Base-by-base conservation (phyloP, 2,797 vertebrate species). In the Parauchenoglanis ngamensis region DNA sequence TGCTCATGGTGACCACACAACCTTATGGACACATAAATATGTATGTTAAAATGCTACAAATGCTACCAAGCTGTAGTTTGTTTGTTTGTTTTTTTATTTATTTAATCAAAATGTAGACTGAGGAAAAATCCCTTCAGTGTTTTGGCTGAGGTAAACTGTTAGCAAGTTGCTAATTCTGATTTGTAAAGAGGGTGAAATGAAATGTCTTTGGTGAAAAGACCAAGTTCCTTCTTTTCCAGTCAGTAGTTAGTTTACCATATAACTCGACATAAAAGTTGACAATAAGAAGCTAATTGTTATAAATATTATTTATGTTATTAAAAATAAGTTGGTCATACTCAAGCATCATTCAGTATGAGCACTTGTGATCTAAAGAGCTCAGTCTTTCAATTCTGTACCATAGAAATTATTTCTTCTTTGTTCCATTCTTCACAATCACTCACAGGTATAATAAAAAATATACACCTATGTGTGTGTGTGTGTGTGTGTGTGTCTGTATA, bases 121-220 rank as follows among this genome's bases (percentile, higher is more conserved):
- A 31, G 67, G 2, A 44, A 46, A 73, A 73, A 73, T 49, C 23
- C 23, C 23, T 25, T n/a, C 21, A 49, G 1, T 23, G 70, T 40
- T 72, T 7, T 49, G n/a, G 25, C 46, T 79, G 54, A 79, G 54
- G 31, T 57, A 79, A 57, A 57, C 7, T 35, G 25, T 52, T 76
- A 49, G 73, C 73, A 76, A 52, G 73, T 52, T 49, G 73, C 73
- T 76, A 52, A 76, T 76, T 76, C 12, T 75, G 15, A 1, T 40
- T 57, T 67, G 63, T 67, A 13, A 35, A 35, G 28, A 68, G 65
- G 65, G 4, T 31, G 23, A 63, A 63, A 63, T 57, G 17, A 40
- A 40, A 40, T 3, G 3, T 40, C 35, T 40, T 40, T 3, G 35
- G 35, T 40, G 35, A 40, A 40, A 40, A 40, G 35, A 40, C 35